Base-by-base conservation (phyloP, 2,113 vertebrate species). In the Otus sunia region DNA sequence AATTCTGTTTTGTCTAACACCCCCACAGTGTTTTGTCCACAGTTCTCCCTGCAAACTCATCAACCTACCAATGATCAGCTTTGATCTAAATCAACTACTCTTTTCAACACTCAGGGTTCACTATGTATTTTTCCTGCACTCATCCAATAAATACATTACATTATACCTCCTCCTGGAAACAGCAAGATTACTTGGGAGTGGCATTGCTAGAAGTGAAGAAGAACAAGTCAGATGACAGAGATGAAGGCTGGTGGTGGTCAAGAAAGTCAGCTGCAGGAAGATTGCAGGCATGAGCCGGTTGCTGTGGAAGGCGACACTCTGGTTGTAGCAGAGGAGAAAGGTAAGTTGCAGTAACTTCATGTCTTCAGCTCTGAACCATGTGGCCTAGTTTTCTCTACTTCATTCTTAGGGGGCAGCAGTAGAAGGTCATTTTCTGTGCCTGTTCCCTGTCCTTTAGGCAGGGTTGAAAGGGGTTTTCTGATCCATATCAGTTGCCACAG, bases 261-360 rank as follows among this genome's bases (percentile, higher is more conserved):
- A 68, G 55, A 20, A 69, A 26, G 5, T 56, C 67, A 60, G 5
- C 16, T 69, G 39, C 1, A 3, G 20, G 64, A 53, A 68, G 32
- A 34, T 0, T 62, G 45, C 18, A 55, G 39, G 52, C 9, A 12
- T 4, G 5, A 83, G 45, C 34, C 0, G 0, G 5, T 41, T 47
- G n/a, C 43, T 90, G 7, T 60, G 29, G 27, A 59, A 41, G 5
- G 37, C 10, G 5, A 55, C 20, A 15, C 1, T 7, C 10, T 52
- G 18, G 4, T 25, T 75, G 13, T 34, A 55, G 45, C 4, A 55
- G 9, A 58, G 1, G 3, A 80, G 52, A 71, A 86, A 78, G 9
- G 3, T 13, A 59, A 63, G 9, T 68, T 64, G 23, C 26, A 69
- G 22, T 69, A 86, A 47, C 6, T 78, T 74, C 10, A 34, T 0